Evolutionary conservation across 2,113 vertebrate genomes (phyloP), one percentile per base, ranked within the genome.

Genomic region (Shinisaurus crocodilurus): DNA sequence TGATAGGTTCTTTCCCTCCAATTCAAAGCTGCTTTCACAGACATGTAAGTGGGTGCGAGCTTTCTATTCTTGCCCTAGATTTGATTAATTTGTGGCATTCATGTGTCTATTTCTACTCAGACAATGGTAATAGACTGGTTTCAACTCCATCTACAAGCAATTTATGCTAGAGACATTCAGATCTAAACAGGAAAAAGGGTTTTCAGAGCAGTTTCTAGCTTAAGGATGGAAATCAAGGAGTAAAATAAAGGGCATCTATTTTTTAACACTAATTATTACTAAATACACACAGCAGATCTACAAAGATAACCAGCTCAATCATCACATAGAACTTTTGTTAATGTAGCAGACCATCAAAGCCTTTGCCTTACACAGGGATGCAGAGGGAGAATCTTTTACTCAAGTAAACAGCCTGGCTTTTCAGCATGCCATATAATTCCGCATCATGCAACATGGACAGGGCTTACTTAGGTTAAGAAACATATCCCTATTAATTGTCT

Each of bases 1-100:
- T 97, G 97, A 98, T 97, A 96, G 97, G 96, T 96, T 96, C 95
- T 96, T 96, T 96, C 96, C 97, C 92, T 90, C 0, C 0, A 75
- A 95, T 96, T 97, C 95, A 96, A 95, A 97, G 95, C 87, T 91
- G 94, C 94, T 97, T 97, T 97, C 96, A 97, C 93, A 94, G 96
- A 94, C 27, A 94, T 94, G 96, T 96, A 97, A 96, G 93, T 96
- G 95, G 92, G 95, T 95, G 97, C 98, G 97, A 96, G 96, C 93
- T 96, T 97, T 97, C 98, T 97, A 97, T 98, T 98, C 96, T 96
- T 91, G 88, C 34, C 32, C 95, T 96, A 97, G 97, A 97, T 98
- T 97, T 99, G 98, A 99, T 99, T 98, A 98, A 99, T 99, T 98
- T 98, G 97, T 96, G 93, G 96, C 96, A 98, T 98, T 99, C 97